These are phyloP conservation scores for Simalia tracyae DNA, from an alignment of 2,797 vertebrate species.

Conservation along the genomic window DNA sequence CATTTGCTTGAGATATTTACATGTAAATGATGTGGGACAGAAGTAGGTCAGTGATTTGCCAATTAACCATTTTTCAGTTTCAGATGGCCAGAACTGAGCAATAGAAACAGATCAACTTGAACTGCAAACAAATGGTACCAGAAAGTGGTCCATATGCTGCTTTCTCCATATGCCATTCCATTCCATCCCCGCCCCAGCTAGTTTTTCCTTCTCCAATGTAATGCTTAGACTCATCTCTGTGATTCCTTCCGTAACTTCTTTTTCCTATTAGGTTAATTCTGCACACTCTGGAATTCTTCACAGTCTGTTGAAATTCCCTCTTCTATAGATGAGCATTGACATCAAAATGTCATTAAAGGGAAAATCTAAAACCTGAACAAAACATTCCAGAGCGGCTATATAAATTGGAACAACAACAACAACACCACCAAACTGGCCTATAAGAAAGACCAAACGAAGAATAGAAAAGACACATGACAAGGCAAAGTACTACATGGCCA, in stretches of 20 bases:
- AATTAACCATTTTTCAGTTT: conserved; percentile 27
- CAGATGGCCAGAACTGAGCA: not conserved
- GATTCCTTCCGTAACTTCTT: not conserved
- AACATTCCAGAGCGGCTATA: too few relatives aligned
- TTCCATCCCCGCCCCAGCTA: not conserved
- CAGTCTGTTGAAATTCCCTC: not conserved
- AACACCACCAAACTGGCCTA: too few relatives aligned
- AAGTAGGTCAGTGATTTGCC: conserved; percentile 46
- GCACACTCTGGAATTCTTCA: not conserved
- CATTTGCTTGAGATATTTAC: conserved; percentile 44
- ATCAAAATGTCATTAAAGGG: not conserved
- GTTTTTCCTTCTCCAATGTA: not conserved
- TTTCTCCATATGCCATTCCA: not conserved
- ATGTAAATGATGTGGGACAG: conserved; percentile 29
- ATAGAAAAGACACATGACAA: too few relatives aligned
- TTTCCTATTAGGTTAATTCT: not conserved
- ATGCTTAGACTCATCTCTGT: not conserved
- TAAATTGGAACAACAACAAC: too few relatives aligned
- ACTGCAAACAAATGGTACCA: not conserved
- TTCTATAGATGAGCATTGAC: not conserved
- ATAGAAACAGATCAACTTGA: not conserved
- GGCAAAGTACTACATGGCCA: too few relatives aligned
- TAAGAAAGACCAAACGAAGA: too few relatives aligned
- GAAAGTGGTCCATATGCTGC: not conserved
- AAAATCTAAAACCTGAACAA: not conserved